phyloP scores from a whole-genome alignment of 2,888 invertebrate species.

The Tachina grossa region DNA sequence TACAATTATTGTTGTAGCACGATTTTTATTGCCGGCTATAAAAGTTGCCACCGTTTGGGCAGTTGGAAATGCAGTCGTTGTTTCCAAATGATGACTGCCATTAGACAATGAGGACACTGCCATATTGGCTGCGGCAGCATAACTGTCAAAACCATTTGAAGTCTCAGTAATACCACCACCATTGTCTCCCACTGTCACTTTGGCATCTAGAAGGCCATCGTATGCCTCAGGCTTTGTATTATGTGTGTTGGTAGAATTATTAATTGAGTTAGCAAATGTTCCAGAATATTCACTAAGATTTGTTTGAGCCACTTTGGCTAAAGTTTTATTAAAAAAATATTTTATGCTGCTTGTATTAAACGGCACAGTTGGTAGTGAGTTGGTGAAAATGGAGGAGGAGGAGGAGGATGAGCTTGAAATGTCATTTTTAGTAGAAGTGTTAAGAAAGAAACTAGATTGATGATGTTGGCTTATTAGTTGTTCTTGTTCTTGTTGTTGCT shows the following conservation, averaged over 20 bases:
- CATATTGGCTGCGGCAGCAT: slow-evolving; percentile 65
- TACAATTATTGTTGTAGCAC: slow-evolving; percentile 88
- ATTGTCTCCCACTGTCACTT: slow-evolving; percentile 46
- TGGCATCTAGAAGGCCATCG: slow-evolving; percentile 47
- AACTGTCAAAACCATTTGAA: slow-evolving; percentile 69
- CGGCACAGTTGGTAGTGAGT: slow-evolving; percentile 33
- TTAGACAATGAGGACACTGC: slow-evolving; percentile 58
- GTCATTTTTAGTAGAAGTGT: slow-evolving; percentile 15
- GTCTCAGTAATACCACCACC: slow-evolving; percentile 70
- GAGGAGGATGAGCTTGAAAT: background rate
- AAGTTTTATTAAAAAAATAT: slow-evolving; percentile 75
- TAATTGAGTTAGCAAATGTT: slow-evolving; percentile 34
- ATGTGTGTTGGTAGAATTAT: background rate
- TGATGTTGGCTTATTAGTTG: slow-evolving; percentile 38
- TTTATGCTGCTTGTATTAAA: slow-evolving; percentile 66
- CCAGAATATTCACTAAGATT: slow-evolving; percentile 73
- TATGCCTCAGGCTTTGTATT: slow-evolving; percentile 57
- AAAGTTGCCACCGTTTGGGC: slow-evolving; percentile 81
- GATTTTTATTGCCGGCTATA: slow-evolving; percentile 85
- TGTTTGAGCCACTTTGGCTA: slow-evolving; percentile 74
- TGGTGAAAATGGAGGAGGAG: slow-evolving; percentile 13
- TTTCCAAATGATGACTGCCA: slow-evolving; percentile 67
- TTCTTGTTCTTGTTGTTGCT: slow-evolving; percentile 67
- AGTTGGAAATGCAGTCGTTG: slow-evolving; percentile 75
- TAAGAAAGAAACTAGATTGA: slow-evolving; percentile 45